A percentile compares a stretch with the other conserved stretches of the same genome.
Conservation (phyloP, 2,888 invertebrate genomes). For the Apamea monoglypha region DNA sequence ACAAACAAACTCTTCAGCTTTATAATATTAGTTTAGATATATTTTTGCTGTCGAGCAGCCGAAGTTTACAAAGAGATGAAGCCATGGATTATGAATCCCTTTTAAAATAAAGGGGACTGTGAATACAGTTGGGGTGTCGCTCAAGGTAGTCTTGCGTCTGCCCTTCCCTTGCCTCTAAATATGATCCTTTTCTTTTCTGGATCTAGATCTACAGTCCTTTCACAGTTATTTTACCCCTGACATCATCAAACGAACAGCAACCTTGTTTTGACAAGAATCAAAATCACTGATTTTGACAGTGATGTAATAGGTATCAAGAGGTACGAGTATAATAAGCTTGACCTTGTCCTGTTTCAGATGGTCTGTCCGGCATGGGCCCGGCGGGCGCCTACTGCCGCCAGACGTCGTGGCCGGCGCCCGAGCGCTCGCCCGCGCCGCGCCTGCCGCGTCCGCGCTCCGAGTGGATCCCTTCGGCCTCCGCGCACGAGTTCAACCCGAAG, state of each 20-base stretch:
- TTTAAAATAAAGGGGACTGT: too few species aligned
- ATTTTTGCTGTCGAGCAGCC: too few species aligned
- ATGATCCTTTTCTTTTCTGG: too few species aligned
- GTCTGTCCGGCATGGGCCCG: conserved; percentile 75
- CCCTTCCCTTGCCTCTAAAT: too few species aligned
- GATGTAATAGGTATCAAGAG: too few species aligned
- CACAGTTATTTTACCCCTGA: neutral
- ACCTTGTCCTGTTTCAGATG: conserved; percentile 37
- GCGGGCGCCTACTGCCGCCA: conserved; percentile 81
- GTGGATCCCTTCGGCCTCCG: conserved; percentile 61
- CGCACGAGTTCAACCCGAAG: conserved; percentile 38
- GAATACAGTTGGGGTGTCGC: too few species aligned
- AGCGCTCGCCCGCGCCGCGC: conserved; percentile 72
- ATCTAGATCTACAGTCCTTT: neutral
- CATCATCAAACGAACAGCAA: neutral
- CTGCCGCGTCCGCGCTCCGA: conserved; percentile 73
- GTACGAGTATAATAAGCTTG: too few species aligned
- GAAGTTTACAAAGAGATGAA: too few species aligned
- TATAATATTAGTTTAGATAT: too few species aligned
- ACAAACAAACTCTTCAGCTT: too few species aligned
- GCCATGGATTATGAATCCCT: too few species aligned
- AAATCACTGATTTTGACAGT: neutral
- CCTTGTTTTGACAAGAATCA: neutral
- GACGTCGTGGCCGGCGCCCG: conserved; percentile 83
- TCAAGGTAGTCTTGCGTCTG: too few species aligned